Percentiles rank a stretch among this genome's conserved stretches.
phyloP scores from a whole-genome alignment of 2,113 vertebrate species.

The Brevimyrus niger region DNA sequence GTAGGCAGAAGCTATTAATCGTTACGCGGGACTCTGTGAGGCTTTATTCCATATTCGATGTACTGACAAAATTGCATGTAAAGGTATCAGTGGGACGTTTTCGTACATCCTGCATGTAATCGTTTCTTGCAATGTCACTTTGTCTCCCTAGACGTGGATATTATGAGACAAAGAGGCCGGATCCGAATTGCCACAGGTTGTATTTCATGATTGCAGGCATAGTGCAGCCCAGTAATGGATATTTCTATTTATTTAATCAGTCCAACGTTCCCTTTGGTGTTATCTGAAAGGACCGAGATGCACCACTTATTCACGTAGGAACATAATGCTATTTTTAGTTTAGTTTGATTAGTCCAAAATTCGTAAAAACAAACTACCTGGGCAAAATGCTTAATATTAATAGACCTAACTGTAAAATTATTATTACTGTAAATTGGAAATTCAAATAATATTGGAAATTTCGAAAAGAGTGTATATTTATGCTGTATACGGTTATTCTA shows the following conservation, averaged over 20 bases:
- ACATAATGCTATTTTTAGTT: background rate
- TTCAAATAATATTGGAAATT: background rate
- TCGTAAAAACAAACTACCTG: background rate
- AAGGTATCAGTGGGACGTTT: background rate
- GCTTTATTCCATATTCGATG: background rate
- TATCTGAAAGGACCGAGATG: background rate
- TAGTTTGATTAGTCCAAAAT: background rate
- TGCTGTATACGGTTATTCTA: background rate
- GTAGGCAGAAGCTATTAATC: background rate
- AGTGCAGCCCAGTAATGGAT: background rate
- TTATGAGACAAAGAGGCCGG: background rate
- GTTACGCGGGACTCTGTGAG: background rate
- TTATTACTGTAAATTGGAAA: background rate
- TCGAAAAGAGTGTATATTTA: background rate
- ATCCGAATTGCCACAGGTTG: background rate
- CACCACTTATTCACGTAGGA: background rate
- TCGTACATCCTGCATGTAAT: background rate
- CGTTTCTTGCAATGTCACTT: background rate
- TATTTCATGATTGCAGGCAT: no score
- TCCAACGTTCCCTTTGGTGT: background rate
- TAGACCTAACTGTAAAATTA: background rate
- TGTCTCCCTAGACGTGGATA: background rate
- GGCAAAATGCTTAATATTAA: background rate
- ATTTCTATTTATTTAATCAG: background rate
- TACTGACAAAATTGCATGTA: background rate